These are phyloP conservation scores for Brassicogethes aeneus DNA, from an alignment of 2,888 invertebrate genomes.

Conservation along the genomic window DNA sequence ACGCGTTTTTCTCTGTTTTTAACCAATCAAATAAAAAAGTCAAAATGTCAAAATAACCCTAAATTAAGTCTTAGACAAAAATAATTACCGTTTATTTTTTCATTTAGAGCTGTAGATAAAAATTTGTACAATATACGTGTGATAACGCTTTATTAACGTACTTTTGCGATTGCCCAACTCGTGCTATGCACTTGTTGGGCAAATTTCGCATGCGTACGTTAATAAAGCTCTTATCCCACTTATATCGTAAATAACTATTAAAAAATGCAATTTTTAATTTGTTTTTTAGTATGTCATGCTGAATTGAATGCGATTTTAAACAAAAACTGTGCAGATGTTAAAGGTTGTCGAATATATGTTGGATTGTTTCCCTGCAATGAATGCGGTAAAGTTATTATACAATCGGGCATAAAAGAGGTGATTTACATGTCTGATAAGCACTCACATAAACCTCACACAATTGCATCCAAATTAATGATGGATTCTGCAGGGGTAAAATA, in stretches of 20 bases:
- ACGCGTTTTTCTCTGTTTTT: no score
- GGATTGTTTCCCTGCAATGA: constrained; percentile 95
- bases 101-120: no score
- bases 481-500: constrained; percentile 65
- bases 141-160: no score
- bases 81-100: no score
- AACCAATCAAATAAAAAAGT: no score
- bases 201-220: no score
- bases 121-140: no score
- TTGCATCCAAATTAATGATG: constrained; percentile 76
- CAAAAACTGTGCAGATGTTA: constrained; percentile 69
- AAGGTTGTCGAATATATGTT: constrained; percentile 77
- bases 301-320: constrained; percentile 96
- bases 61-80: no score
- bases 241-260: background rate
- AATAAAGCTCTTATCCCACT: no score
- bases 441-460: constrained; percentile 53
- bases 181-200: no score
- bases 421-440: constrained; percentile 80
- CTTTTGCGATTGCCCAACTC: no score
- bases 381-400: constrained; percentile 94
- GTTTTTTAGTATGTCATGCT: constrained; percentile 82
- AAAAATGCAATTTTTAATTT: background rate
- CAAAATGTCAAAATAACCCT: no score
- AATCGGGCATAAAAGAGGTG: constrained; percentile 76